These are phyloP conservation scores for Scaptomyza reducta DNA, from an alignment of 2,888 invertebrate species.

Conservation along the genomic window DNA sequence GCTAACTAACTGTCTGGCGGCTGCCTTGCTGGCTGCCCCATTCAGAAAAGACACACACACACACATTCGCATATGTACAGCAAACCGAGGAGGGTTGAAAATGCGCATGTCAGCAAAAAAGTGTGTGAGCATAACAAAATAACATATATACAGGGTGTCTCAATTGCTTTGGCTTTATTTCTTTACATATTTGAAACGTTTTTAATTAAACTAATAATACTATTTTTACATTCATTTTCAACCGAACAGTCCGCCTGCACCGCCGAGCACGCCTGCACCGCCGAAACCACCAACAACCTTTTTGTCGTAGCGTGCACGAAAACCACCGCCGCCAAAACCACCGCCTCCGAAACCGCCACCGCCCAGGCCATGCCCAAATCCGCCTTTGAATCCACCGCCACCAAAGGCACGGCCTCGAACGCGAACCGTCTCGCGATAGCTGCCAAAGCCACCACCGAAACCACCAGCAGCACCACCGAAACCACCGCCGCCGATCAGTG, in stretches of 20 bases:
- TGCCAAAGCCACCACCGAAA: conserved; percentile 73
- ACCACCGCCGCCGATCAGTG: conserved; percentile 34
- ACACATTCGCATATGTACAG: conserved; percentile 4
- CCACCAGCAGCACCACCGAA: conserved; percentile 42
- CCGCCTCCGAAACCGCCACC: conserved; percentile 49
- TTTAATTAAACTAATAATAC: conserved; percentile 9
- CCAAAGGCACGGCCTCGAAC: conserved; percentile 75
- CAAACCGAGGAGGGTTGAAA: conserved; percentile 56
- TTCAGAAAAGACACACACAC: conserved; percentile 40
- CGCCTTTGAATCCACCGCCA: conserved; percentile 55
- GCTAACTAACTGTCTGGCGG: conserved; percentile 34
- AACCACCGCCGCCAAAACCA: conserved; percentile 59
- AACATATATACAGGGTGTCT: conserved; percentile 64
- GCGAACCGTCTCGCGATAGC: conserved; percentile 68
- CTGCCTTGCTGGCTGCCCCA: conserved; percentile 39
- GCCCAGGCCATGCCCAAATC: conserved; percentile 48
- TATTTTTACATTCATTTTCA: not conserved
- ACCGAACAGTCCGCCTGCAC: conserved; percentile 37
- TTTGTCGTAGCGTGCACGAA: conserved; percentile 64
- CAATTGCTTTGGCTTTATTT: conserved; percentile 28
- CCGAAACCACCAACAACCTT: conserved; percentile 67
- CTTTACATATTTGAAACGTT: not conserved
- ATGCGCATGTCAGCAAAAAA: conserved; percentile 78
- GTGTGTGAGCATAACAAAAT: conserved; percentile 34
- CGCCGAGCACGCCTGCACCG: conserved; percentile 55